Evolutionary conservation across 2,888 invertebrate genomes (phyloP), one percentile per base, ranked within the genome.

Genomic region (Masnerella sp.): DNA sequence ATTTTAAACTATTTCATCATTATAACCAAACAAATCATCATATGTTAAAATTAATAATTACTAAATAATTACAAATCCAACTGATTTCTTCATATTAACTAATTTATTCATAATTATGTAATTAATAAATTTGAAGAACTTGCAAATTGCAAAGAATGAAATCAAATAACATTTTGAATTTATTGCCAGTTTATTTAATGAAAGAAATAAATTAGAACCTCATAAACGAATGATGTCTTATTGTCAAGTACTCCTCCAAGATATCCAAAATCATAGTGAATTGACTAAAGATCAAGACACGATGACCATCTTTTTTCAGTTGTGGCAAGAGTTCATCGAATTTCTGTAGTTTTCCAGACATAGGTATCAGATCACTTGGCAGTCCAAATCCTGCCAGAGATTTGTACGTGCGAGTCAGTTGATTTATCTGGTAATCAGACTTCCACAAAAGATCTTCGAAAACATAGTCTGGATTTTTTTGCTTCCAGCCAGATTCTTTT

Each of bases 191-290:
- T 28, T 9, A 7, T 28, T 28, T 9, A n/a, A 28, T 28, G 3
- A 51, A 43, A 14, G 17, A 15, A 7, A n/a, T 34, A 25, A 12
- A 32, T n/a, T n/a, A 40, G 11, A 30, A 82, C 85, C 87, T 85
- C 74, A 96, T 88, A 87, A 92, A 98, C 9, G 91, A 90, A 85
- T 95, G 90, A 0, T 91, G 90, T 36, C 93, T 90, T 56, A 94
- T 89, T n/a, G 89, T 89, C 79, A 98, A 89, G 89, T 95, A 99
- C 42, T 93, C 93, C 88, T 98, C 96, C 79, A 99, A 88, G 77
- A 99, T 91, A 88, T 99, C 97, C 85, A 99, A 90, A 91, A 99
- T 92, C 91, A 97, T 96, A 25, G 96, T 95, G 89, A 98, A 99
- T 90, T 99, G 99, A 85, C 96, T 97, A 89, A 99, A 99, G 78